These are phyloP conservation scores for Ormia ochracea DNA, from an alignment of 2,888 invertebrate genomes.

Conservation along the genomic window DNA sequence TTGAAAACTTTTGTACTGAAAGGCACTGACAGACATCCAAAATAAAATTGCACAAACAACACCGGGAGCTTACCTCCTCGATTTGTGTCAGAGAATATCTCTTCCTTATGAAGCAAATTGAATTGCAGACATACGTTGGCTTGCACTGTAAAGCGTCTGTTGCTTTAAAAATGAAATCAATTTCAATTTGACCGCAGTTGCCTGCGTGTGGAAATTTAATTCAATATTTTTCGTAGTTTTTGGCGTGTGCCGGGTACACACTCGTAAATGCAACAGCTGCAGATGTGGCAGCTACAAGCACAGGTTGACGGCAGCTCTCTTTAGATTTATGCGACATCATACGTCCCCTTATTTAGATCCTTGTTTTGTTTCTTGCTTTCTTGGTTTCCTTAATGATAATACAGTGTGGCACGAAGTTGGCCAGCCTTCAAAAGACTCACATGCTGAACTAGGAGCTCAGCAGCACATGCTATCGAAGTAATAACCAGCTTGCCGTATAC, in stretches of 20 bases:
- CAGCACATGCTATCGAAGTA: slow-evolving; percentile 24
- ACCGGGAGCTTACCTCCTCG: too few relatives aligned
- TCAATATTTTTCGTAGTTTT: slow-evolving; percentile 22
- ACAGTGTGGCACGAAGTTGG: slow-evolving; percentile 17
- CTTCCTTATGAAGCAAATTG: too few relatives aligned
- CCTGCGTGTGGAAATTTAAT: neutral
- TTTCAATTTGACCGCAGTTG: slow-evolving; percentile 9
- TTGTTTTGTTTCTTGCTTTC: neutral
- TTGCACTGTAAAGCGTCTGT: neutral
- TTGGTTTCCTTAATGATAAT: neutral
- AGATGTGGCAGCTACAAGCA: slow-evolving; percentile 19
- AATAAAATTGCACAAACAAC: too few relatives aligned
- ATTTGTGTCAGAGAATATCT: too few relatives aligned
- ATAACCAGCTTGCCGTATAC: slow-evolving; percentile 10
- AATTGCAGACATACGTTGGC: too few relatives aligned
- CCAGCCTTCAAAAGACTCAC: neutral
- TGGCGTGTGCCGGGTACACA: slow-evolving; percentile 59
- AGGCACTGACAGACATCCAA: too few relatives aligned
- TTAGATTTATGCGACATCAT: slow-evolving; percentile 46
- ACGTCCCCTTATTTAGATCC: slow-evolving; percentile 7
- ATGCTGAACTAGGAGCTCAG: neutral
- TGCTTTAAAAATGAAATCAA: slow-evolving; percentile 17
- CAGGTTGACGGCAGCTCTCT: neutral
- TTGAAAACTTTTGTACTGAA: too few relatives aligned
- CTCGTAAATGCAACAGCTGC: slow-evolving; percentile 56